Evolutionary conservation across 2,888 invertebrate genomes (phyloP), one percentile per base, ranked within the genome.

Genomic region (Coleophora deauratella): DNA sequence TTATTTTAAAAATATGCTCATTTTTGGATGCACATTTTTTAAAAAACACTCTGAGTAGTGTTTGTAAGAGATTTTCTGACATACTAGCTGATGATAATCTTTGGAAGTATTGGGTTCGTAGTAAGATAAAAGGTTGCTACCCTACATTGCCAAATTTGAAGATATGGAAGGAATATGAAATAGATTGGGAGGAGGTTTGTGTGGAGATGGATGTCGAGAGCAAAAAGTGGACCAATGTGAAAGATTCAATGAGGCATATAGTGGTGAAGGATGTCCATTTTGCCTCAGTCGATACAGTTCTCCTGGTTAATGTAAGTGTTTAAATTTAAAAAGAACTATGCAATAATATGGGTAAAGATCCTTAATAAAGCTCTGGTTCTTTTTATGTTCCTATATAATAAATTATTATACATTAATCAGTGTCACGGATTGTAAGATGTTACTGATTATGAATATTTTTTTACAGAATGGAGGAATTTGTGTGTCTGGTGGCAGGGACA

Each of bases 1-100:
- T 89, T 52, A 81, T 89, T 51, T 71, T 89, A 46, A 87, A 89
- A 62, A 89, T 89, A 62, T 89, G 88, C 55, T 87, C 88, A 27
- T 88, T 81, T 56, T 52, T 89, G 57, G 88, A 89, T 64, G 87
- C 87, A 45, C 72, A 82, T 51, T 86, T 87, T 52, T 65, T 89
- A 46, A 86, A 86, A 55, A 68, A 84, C 37, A 80, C 81, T 13
- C 61, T 89, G 40, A 79, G 87, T 42, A 73, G 79, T 57, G 88
- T 88, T 6, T 89, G 89, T 62, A 86, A 76, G 55, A 72, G 88
- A 50, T 88, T 89, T 57, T 69, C 87, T 51, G 69, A 79, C 43
- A 88, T 89, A 54, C 66, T 89, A 51, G 75, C 77, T 37, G 89
- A 89, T 67, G 76, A 86, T 52, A 77, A 76, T 35, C 62, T 89